Evolutionary conservation across 2,888 invertebrate species (phyloP).

Genomic region (Norana najaformis): DNA sequence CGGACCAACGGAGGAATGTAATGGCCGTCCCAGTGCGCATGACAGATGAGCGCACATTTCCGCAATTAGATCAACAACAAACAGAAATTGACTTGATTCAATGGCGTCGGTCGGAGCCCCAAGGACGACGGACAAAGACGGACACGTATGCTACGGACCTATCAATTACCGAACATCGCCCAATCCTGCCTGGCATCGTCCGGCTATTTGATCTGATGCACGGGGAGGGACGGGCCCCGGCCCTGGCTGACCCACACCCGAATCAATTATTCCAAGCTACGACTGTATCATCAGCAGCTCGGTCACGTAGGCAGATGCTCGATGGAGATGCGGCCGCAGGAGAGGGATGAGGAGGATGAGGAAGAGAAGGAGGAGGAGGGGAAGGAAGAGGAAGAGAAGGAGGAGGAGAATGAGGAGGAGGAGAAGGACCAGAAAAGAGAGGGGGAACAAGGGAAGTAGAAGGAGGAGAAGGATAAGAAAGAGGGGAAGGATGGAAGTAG

Average conservation of each 20-base stretch:
- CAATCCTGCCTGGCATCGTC: neutral
- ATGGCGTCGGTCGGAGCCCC: neutral
- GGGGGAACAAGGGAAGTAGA: neutral
- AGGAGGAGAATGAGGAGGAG: neutral
- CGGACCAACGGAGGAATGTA: neutral
- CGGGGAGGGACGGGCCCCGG: neutral
- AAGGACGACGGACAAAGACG: neutral
- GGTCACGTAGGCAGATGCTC: conserved; percentile 16
- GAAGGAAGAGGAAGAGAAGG: neutral
- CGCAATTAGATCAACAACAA: conserved; percentile 25
- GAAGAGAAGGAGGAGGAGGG: neutral
- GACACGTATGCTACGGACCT: conserved; percentile 1
- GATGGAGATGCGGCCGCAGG: neutral
- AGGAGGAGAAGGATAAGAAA: neutral
- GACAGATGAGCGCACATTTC: conserved; percentile 1
- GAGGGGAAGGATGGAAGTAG: neutral
- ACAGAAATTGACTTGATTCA: conserved; percentile 24
- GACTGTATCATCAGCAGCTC: neutral
- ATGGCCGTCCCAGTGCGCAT: neutral
- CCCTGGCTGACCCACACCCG: neutral
- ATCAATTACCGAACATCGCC: conserved; percentile 3
- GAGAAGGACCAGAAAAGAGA: neutral
- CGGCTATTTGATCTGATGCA: neutral
- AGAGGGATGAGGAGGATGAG: neutral
- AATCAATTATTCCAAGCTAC: conserved; percentile 10